Conservation (phyloP, 2,797 vertebrate genomes). For the Lepus townsendii region DNA sequence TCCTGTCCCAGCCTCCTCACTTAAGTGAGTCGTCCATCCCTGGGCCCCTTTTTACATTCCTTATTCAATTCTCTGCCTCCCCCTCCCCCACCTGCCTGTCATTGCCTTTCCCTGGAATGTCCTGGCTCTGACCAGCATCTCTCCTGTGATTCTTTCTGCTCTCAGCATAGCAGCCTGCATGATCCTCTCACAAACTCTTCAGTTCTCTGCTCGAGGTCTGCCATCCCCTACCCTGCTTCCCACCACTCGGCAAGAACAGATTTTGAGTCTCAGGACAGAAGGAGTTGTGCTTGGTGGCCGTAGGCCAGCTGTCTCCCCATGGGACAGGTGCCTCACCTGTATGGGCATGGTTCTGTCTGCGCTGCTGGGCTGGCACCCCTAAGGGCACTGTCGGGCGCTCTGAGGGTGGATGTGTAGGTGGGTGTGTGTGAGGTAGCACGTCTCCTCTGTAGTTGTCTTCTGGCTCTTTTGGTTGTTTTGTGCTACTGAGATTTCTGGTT, state of each 20-base stretch:
- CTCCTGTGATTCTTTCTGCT: not conserved
- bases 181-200: too few species aligned
- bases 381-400: not conserved
- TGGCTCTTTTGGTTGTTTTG: rapidly evolving
- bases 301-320: not conserved
- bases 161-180: not conserved
- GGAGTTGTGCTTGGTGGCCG: not conserved
- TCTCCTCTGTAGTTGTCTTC: not conserved
- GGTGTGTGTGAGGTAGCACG: rapidly evolving
- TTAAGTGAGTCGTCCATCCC: too few species aligned
- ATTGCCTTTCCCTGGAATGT: not conserved
- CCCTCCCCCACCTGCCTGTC: too few species aligned
- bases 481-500: not conserved
- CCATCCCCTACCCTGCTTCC: too few species aligned
- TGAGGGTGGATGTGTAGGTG: too few species aligned
- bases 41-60: too few species aligned
- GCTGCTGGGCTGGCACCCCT: rapidly evolving
- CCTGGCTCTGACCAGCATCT: not conserved
- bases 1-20: not conserved
- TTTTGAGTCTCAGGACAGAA: not conserved
- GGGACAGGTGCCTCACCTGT: rapidly evolving
- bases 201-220: not conserved
- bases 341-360: too few species aligned
- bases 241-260: too few species aligned
- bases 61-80: not conserved